Conservation (phyloP, 92 coral and sea anemone genomes). For the Actinostola sp. region DNA sequence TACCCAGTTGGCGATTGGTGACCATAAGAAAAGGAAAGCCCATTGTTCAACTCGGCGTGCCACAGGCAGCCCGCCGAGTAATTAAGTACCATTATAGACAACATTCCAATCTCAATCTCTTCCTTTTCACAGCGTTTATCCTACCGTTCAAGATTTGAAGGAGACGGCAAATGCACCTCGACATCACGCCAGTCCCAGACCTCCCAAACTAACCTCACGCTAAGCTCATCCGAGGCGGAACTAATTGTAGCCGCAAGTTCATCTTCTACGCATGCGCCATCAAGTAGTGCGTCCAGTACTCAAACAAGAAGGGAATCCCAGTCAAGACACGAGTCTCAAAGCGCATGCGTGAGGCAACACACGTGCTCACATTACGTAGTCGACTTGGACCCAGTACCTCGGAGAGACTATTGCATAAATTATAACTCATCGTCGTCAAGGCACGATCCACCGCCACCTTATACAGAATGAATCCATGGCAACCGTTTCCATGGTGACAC, state of each 20-base stretch:
- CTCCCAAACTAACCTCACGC: slow-evolving; percentile 80
- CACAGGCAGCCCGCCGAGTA: too few relatives aligned
- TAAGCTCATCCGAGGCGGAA: slow-evolving; percentile 59
- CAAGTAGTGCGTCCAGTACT: slow-evolving; percentile 54
- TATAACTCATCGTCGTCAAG: slow-evolving; percentile 63
- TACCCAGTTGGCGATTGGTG: too few relatives aligned
- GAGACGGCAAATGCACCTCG: slow-evolving; percentile 83
- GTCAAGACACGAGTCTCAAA: slow-evolving; percentile 28
- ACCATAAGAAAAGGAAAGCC: neutral
- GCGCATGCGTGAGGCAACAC: slow-evolving; percentile 52
- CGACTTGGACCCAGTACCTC: slow-evolving; percentile 66
- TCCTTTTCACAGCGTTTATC: slow-evolving; percentile 27
- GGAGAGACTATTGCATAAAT: slow-evolving; percentile 76
- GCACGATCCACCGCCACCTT: slow-evolving; percentile 93
- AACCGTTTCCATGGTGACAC: neutral
- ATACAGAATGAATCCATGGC: slow-evolving; percentile 42
- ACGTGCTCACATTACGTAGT: slow-evolving; percentile 82
- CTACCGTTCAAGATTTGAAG: slow-evolving; percentile 81
- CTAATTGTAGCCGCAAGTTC: slow-evolving; percentile 51
- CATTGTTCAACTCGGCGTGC: too few relatives aligned
- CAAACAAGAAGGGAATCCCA: slow-evolving; percentile 35
- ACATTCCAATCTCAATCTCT: neutral
- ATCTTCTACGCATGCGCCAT: slow-evolving; percentile 46
- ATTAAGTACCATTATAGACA: neutral
- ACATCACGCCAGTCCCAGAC: slow-evolving; percentile 88